These are phyloP conservation scores for Rhamphomyia laevipes DNA, from an alignment of 2,888 invertebrate genomes.

Conservation along the genomic window DNA sequence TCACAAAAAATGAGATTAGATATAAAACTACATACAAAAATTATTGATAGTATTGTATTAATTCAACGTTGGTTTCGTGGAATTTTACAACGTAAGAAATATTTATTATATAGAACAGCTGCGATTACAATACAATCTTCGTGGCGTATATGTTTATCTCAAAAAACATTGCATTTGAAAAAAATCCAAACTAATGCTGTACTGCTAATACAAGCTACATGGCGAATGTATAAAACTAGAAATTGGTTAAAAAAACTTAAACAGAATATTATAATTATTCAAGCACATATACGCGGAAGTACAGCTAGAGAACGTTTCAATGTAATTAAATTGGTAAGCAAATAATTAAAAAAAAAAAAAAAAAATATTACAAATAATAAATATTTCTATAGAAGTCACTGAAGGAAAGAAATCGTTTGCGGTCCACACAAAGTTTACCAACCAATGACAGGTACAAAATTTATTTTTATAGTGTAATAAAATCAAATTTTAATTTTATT, in stretches of 20 bases:
- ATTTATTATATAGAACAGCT: conserved; percentile 59
- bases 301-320: conserved; percentile 46
- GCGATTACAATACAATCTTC: conserved; percentile 65
- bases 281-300: conserved; percentile 60
- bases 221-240: conserved; percentile 57
- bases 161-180: conserved; percentile 40
- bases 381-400: conserved; percentile 17
- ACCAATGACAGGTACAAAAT: conserved; percentile 18
- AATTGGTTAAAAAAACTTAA: conserved; percentile 55
- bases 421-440: conserved; percentile 39
- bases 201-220: conserved; percentile 63
- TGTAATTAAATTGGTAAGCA: conserved; percentile 23
- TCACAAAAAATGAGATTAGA: conserved; percentile 88
- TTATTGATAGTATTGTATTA: conserved; percentile 82
- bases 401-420: conserved; percentile 19
- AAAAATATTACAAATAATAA: conserved; percentile 38
- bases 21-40: conserved; percentile 83
- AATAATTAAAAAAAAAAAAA: too few species aligned
- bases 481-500: neutral
- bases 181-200: conserved; percentile 46
- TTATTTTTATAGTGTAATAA: too few species aligned
- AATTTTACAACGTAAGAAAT: conserved; percentile 64
- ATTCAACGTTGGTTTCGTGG: conserved; percentile 88
- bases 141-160: conserved; percentile 53
- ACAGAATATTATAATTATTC: conserved; percentile 49